Base-by-base conservation (phyloP, 2,888 invertebrate genomes). In the Synergus laeviventris region DNA sequence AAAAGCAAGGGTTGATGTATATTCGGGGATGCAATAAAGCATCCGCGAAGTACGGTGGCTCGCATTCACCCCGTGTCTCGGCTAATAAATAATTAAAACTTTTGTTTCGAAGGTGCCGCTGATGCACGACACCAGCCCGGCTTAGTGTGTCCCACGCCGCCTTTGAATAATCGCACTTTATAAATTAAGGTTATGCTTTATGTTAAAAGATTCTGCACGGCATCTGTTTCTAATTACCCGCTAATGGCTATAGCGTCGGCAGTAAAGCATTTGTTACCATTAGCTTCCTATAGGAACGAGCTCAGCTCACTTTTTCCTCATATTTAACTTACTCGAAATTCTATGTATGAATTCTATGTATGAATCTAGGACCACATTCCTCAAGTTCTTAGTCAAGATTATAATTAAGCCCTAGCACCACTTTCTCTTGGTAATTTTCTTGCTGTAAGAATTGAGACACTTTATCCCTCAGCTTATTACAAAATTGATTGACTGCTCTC, bases 181-280 rank as follows among this genome's bases (percentile, higher is more conserved):
- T 90, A 88, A 91, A 90, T 91, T 90, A 91, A 90, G 88, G 90
- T 90, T 90, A 90, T 90, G 89, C 88, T 89, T 90, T 89, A 89
- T 89, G 90, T 90, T 91, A 90, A 90, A 91, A 91, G 90, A 91
- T 90, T 90, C 89, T 70, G 88, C 89, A 85, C 90, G 87, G 90
- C 91, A 91, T 91, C 90, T 91, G 91, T 91, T 91, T 90, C 91
- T 90, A 91, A 91, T 91, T 91, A 90, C 91, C 90, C 89, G 89
- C 87, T 91, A 91, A 91, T 91, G 89, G 90, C 88, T 89, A 87
- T 88, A 86, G 83, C 86, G 86, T 56, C 36, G 62, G 61, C 62
- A 62, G 62, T 75, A 54, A 75, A 75, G 54, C 62, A 62, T 64
- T 75, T 75, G 60, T 45, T 62, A 74, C 74, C 49, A 74, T 74